Evolutionary conservation across 1,140 invertebrate genomes (phyloP), one percentile per base, ranked within the genome.

Genomic region (Hycleus cichorii): DNA sequence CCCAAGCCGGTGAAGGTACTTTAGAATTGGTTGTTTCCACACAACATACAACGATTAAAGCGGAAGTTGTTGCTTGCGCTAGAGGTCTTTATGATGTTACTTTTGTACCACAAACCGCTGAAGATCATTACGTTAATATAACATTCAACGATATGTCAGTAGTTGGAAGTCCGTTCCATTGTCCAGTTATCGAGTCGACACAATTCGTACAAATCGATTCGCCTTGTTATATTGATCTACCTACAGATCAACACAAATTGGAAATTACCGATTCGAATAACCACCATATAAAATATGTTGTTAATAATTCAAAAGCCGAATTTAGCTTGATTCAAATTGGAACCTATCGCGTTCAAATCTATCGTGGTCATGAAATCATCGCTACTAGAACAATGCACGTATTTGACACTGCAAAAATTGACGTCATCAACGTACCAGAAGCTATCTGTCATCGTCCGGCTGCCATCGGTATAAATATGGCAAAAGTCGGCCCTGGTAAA

Each of bases 61-160:
- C 89, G 0, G 88, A 91, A 74, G 73, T 74, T 3, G 89, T 93
- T 4, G 92, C 92, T 27, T 88, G 91, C 68, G 91, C 92, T 1
- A 81, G 93, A 56, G 93, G 93, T 3, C 76, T 95, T 0, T 99
- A 98, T 75, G 95, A 98, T 68, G 95, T 99, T 0, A 95, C 93
- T 0, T 99, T 98, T 75, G 85, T 96, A 12, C 96, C 96, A 0
- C 87, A 91, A 71, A 90, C 93, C 46, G 80, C 87, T 7, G 87
- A 90, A 52, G 83, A 91, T 4, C 96, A 99, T 77, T 94, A 88
- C 69, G 91, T 98, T 3, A 95, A 94, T 66, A 95, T 98, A 55
- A 93, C 90, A 6, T 98, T 98, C 75, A 98, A 98, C 69, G 94
- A 96, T 60, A 90, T 95, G 67, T 82, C 89, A 52, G 90, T 97